Base-by-base conservation (phyloP, 2,113 vertebrate genomes). In the Ailuropoda melanoleuca region DNA sequence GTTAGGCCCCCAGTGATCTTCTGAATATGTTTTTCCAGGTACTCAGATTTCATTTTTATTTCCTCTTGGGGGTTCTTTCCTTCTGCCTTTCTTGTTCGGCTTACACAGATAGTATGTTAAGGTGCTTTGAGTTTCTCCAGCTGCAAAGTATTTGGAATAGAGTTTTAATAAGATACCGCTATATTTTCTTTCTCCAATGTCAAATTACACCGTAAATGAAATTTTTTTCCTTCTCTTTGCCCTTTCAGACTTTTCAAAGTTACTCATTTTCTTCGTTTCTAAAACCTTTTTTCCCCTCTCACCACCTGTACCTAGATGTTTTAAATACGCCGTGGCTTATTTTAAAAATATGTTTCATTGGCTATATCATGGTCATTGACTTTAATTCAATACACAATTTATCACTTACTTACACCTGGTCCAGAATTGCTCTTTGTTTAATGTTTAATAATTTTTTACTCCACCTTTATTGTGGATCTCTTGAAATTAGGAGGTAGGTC, bases 11-110 rank as follows among this genome's bases (percentile, higher is more conserved):
- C 21, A 48, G 68, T 83, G 90, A 78, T 60, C 13, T 19, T 86
- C 86, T 81, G 62, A 94, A 80, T 88, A 64, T 78, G 53, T 90
- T 93, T 84, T 95, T 74, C 66, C 15, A 89, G 68, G 83, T 83
- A 84, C 48, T 96, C 39, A 34, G 13, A 60, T 95, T 95, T 98
- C 81, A 93, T 85, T 96, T 90, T 92, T 66, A 68, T 88, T 95
- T 86, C 23, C 92, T 95, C 58, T 74, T 72, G 89, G 80, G 97
- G 70, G 5, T 87, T 88, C 72, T 95, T 92, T 96, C 56, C 53
- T 97, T 93, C 75, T 80, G 82, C 62, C 46, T 96, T 92, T 60
- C 70, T 91, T 88, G 55, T 78, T 88, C 34, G 85, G 34, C 48
- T 82, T 93, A 43, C 21, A 66, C 23, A 92, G 93, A 72, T 82